Conservation (phyloP, 1,140 invertebrate species). For the Heliconius eleuchia region DNA sequence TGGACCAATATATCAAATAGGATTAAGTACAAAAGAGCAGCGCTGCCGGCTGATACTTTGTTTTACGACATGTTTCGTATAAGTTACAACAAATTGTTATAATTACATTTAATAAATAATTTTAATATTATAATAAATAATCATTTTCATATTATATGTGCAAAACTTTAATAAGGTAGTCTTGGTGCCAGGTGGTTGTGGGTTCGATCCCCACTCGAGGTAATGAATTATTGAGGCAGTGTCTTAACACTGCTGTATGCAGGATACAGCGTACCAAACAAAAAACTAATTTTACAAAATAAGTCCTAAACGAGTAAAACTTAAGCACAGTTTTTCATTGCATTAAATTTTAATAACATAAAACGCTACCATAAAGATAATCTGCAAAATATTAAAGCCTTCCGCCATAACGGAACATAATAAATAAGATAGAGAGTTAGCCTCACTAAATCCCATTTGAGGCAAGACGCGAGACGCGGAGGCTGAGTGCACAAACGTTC, state of each 20-base stretch:
- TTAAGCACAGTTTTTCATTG: too few species aligned
- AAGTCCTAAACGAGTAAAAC: too few species aligned
- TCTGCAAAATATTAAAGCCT: slow-evolving; percentile 1
- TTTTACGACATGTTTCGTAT: slow-evolving; percentile 65
- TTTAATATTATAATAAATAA: neutral
- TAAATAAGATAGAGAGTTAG: slow-evolving; percentile 58
- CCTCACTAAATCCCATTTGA: slow-evolving; percentile 69
- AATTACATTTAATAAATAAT: slow-evolving; percentile 24
- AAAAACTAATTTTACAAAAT: neutral
- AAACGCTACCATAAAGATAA: neutral
- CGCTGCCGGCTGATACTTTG: slow-evolving; percentile 64
- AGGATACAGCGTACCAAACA: too few species aligned
- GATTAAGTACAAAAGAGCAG: slow-evolving; percentile 74
- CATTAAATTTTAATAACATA: neutral
- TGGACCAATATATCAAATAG: slow-evolving; percentile 76
- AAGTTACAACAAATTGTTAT: slow-evolving; percentile 52
- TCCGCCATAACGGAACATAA: slow-evolving; percentile 48
- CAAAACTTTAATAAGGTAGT: too few species aligned
- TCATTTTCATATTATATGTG: too few species aligned
- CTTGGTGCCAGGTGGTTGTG: too few species aligned
- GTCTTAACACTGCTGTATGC: neutral
- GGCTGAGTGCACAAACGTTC: slow-evolving; percentile 56
- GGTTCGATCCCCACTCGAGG: too few species aligned
- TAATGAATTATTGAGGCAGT: too few species aligned
- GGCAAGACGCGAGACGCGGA: slow-evolving; percentile 49